Percentiles rank a stretch among this genome's conserved stretches.
These are phyloP conservation scores for Alcis repandata DNA, from an alignment of 2,888 invertebrate genomes.

Conservation along the genomic window DNA sequence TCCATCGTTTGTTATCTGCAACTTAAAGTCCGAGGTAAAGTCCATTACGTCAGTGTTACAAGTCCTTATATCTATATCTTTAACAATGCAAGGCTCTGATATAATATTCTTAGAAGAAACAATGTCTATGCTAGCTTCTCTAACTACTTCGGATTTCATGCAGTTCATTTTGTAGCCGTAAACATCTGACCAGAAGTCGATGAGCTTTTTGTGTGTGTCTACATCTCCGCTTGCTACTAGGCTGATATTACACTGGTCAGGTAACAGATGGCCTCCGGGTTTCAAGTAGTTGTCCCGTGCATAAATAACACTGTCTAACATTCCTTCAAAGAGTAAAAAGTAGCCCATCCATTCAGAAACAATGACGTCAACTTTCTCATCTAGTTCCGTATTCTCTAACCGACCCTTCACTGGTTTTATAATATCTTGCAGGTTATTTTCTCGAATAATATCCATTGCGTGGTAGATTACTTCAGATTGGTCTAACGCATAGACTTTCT, in stretches of 20 bases:
- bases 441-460: constrained; percentile 97
- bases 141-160: constrained; percentile 93
- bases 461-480: constrained; percentile 98
- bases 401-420: constrained; percentile 94
- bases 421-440: constrained; percentile 91
- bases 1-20: constrained; percentile 89
- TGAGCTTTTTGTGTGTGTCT: constrained; percentile 90
- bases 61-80: constrained; percentile 91
- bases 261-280: constrained; percentile 92
- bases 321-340: constrained; percentile 97
- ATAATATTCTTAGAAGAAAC: constrained; percentile 87
- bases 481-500: constrained; percentile 96
- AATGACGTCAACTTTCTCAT: constrained; percentile 95
- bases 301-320: constrained; percentile 97
- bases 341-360: constrained; percentile 99
- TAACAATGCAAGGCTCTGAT: constrained; percentile 88
- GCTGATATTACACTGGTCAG: constrained; percentile 94
- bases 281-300: constrained; percentile 94
- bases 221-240: constrained; percentile 93
- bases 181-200: constrained; percentile 96
- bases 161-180: constrained; percentile 98
- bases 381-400: constrained; percentile 93
- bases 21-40: constrained; percentile 90
- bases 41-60: constrained; percentile 91
- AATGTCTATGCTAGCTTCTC: constrained; percentile 88